phyloP scores from a whole-genome alignment of 2,797 vertebrate species.

The Poecilia wingei region DNA sequence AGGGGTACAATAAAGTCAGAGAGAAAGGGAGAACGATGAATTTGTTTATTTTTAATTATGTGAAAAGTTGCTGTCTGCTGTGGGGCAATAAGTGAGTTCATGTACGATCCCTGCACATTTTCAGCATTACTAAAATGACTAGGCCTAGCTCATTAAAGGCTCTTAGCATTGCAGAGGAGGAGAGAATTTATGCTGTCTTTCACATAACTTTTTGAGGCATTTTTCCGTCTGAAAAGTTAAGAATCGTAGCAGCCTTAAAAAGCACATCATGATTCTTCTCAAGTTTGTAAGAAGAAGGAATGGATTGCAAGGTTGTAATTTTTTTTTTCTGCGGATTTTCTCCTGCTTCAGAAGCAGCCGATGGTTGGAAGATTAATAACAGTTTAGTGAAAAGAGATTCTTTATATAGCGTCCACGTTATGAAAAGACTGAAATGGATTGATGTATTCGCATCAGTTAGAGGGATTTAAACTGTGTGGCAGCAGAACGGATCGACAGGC shows the following conservation, averaged over 20 bases:
- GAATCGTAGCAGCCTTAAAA: slow-evolving; percentile 19
- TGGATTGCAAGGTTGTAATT: slow-evolving; percentile 24
- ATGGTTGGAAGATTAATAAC: slow-evolving; percentile 38
- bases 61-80: slow-evolving; percentile 26
- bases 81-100: slow-evolving; percentile 34
- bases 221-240: slow-evolving; percentile 23
- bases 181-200: slow-evolving; percentile 42
- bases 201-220: slow-evolving; percentile 34
- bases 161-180: slow-evolving; percentile 40
- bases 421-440: slow-evolving; percentile 45
- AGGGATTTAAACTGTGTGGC: slow-evolving; percentile 25
- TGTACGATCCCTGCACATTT: slow-evolving; percentile 48
- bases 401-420: slow-evolving; percentile 31
- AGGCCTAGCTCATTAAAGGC: slow-evolving; percentile 68
- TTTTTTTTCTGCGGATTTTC: slow-evolving; percentile 37
- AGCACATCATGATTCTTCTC: background rate
- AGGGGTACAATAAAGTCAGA: slow-evolving; percentile 25
- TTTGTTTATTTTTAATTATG: slow-evolving; percentile 39
- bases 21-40: slow-evolving; percentile 10
- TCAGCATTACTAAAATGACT: slow-evolving; percentile 52
- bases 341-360: slow-evolving; percentile 48
- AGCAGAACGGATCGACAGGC: background rate
- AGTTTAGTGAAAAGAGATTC: slow-evolving; percentile 44
- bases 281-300: background rate
- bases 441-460: slow-evolving; percentile 43